These are phyloP conservation scores for Mus musculus DNA, from an alignment of 2,113 vertebrate species.

Conservation along the genomic window DNA sequence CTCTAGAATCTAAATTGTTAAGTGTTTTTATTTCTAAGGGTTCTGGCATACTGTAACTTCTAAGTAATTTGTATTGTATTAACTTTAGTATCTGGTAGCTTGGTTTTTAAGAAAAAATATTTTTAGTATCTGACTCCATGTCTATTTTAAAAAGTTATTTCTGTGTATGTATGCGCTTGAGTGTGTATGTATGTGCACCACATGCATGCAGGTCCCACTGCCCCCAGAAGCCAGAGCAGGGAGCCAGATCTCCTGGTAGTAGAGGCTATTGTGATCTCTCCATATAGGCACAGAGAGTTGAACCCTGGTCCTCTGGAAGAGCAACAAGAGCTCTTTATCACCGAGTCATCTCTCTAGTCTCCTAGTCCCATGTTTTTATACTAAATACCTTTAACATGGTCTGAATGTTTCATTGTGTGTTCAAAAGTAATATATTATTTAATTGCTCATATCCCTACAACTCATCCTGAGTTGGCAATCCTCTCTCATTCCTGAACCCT, in stretches of 20 bases:
- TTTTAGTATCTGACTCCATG: conserved; percentile 45
- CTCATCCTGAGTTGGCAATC: background rate
- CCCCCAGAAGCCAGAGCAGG: background rate
- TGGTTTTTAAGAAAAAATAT: background rate
- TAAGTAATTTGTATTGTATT: conserved; percentile 52
- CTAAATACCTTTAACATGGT: conserved; percentile 35
- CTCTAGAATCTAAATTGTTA: conserved; percentile 41
- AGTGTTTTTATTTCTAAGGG: conserved; percentile 36
- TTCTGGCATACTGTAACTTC: conserved; percentile 5
- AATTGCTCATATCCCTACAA: conserved; percentile 2
- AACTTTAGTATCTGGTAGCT: conserved; percentile 52
- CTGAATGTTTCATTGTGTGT: background rate
- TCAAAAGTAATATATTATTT: conserved; percentile 19
- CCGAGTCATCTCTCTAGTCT: background rate
- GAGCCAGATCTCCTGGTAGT: background rate
- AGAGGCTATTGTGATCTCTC: background rate
- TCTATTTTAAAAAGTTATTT: background rate
- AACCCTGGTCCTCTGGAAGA: background rate
- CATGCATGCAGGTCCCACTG: too few relatives aligned
- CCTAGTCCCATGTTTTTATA: conserved; percentile 9
- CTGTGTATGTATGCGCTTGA: background rate
- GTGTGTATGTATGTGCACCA: background rate
- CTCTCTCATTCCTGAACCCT: background rate
- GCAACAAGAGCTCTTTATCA: background rate
- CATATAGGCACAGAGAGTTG: background rate